phyloP scores from a whole-genome alignment of 2,113 vertebrate genomes.

The Notothenia coriiceps region DNA sequence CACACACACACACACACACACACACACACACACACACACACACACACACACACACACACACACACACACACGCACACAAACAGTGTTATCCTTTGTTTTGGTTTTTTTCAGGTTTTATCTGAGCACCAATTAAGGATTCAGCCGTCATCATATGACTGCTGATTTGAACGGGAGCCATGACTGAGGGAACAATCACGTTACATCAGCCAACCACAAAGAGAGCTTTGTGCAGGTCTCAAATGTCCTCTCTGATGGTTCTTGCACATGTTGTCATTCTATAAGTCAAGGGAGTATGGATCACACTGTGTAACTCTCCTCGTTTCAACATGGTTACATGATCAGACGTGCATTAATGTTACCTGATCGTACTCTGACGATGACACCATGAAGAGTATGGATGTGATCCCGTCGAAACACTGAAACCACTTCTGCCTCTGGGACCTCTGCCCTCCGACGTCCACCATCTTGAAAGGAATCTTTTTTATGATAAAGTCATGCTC shows the following conservation, averaged over 20 bases:
- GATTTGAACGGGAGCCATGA: conserved; percentile 43
- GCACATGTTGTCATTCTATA: conserved; percentile 14
- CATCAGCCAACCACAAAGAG: conserved; percentile 62
- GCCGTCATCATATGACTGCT: conserved; percentile 63
- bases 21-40: conserved; percentile 27
- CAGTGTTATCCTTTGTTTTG: not conserved
- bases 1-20: conserved; percentile 21
- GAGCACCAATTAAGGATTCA: conserved; percentile 44
- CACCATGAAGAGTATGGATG: conserved; percentile 97
- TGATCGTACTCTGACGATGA: conserved; percentile 97
- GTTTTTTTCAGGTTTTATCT: conserved; percentile 31
- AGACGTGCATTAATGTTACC: conserved; percentile 43
- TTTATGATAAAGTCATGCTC: conserved; percentile 98
- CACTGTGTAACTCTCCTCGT: not conserved
- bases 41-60: conserved; percentile 21
- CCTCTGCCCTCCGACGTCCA: conserved; percentile 96
- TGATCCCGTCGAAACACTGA: conserved; percentile 98
- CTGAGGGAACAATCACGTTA: conserved; percentile 54
- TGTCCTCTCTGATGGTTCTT: conserved; percentile 19
- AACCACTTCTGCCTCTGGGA: conserved; percentile 99
- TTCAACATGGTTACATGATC: not conserved
- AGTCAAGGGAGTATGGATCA: conserved; percentile 14
- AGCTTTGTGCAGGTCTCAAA: conserved; percentile 59
- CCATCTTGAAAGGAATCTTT: conserved; percentile 99
- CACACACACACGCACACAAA: conserved; percentile 13